Conservation (phyloP, 1,140 invertebrate genomes). For the Tribolium madens region DNA sequence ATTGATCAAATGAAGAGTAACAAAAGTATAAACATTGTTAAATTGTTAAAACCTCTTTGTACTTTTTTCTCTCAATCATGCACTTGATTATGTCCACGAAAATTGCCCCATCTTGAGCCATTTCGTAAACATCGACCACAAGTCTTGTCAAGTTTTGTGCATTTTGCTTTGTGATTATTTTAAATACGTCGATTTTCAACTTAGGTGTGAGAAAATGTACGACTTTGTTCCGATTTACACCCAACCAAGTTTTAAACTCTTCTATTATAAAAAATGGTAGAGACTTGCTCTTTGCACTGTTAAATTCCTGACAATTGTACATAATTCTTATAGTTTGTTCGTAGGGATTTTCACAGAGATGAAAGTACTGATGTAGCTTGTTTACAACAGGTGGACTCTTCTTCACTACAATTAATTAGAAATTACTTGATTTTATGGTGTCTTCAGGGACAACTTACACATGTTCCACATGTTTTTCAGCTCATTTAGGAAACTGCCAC, state of each 20-base stretch:
- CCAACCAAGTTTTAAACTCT: slow-evolving; percentile 70
- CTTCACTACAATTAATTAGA: slow-evolving; percentile 70
- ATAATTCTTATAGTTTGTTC: slow-evolving; percentile 69
- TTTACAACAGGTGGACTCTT: slow-evolving; percentile 68
- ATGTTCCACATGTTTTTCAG: slow-evolving; percentile 55
- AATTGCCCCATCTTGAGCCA: slow-evolving; percentile 67
- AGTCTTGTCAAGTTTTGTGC: slow-evolving; percentile 69
- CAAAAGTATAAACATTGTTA: too few relatives aligned
- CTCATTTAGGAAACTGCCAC: slow-evolving; percentile 50
- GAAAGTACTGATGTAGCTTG: slow-evolving; percentile 68
- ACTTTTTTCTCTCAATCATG: slow-evolving; percentile 69
- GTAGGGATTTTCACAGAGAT: slow-evolving; percentile 69
- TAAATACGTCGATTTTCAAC: slow-evolving; percentile 73
- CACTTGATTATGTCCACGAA: slow-evolving; percentile 70
- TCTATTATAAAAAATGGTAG: slow-evolving; percentile 72
- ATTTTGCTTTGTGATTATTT: slow-evolving; percentile 70
- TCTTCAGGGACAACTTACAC: slow-evolving; percentile 55
- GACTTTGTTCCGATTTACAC: slow-evolving; percentile 59
- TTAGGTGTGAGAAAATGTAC: slow-evolving; percentile 67
- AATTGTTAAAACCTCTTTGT: slow-evolving; percentile 70
- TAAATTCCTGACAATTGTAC: slow-evolving; percentile 71
- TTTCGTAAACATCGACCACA: slow-evolving; percentile 69
- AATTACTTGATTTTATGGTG: neutral
- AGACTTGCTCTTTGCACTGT: slow-evolving; percentile 70
- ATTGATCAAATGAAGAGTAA: slow-evolving; percentile 5